Percentiles rank a stretch among this genome's conserved stretches.
These are phyloP conservation scores for Ceratoteleas bidentatus DNA, from an alignment of 1,140 invertebrate species.

Conservation along the genomic window DNA sequence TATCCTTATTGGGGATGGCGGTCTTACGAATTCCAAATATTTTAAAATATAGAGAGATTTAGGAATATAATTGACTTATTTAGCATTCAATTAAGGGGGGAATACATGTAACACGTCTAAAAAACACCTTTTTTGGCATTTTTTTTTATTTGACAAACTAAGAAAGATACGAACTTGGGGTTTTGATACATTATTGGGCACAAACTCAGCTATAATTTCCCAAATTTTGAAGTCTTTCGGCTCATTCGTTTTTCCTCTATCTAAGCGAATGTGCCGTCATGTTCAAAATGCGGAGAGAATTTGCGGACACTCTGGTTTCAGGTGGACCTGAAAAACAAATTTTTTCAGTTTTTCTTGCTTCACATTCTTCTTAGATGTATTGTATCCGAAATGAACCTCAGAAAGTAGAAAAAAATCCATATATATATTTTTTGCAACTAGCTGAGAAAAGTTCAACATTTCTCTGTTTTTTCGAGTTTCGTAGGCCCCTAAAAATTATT, in stretches of 20 bases:
- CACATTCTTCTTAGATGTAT: neutral
- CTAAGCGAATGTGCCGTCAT: neutral
- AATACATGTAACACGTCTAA: slow-evolving; percentile 1
- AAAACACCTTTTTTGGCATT: neutral
- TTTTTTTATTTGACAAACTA: neutral
- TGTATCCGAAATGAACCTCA: neutral
- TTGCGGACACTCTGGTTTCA: neutral
- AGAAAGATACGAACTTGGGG: slow-evolving; percentile 1
- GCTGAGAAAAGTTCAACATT: neutral
- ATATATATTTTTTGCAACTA: neutral
- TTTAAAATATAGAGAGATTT: too few species aligned
- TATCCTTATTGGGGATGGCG: too few species aligned
- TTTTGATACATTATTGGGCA: neutral
- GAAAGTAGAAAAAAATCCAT: slow-evolving; percentile 1
- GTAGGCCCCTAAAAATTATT: slow-evolving; percentile 5
- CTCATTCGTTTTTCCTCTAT: neutral
- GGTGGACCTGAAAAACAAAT: neutral
- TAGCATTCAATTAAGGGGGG: neutral
- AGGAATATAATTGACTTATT: too few species aligned
- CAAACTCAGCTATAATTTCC: neutral
- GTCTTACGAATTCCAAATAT: too few species aligned
- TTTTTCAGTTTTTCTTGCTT: neutral
- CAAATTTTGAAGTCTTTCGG: neutral
- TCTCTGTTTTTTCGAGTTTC: neutral
- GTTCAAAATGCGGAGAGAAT: neutral